Conservation (phyloP, 2,888 invertebrate species). For the Leptinotarsa rubiginosa region DNA sequence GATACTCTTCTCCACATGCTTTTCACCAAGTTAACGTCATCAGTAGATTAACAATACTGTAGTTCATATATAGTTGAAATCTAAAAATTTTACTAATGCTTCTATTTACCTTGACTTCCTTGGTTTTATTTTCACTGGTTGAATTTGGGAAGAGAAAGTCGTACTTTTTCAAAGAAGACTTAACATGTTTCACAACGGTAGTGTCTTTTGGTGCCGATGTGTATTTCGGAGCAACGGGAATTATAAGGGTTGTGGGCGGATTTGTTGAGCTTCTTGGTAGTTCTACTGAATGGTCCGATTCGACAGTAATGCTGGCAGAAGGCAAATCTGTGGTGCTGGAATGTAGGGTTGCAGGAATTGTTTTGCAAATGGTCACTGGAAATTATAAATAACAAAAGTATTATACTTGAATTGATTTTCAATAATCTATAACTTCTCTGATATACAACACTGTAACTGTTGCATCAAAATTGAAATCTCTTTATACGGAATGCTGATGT, state of each 20-base stretch:
- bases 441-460: no score
- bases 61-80: neutral
- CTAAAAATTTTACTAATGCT: neutral
- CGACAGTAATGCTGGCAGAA: constrained; percentile 37
- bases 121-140: constrained; percentile 38
- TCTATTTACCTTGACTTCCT: neutral
- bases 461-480: no score
- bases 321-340: constrained; percentile 50
- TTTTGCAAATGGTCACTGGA: constrained; percentile 50
- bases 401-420: neutral
- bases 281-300: constrained; percentile 45
- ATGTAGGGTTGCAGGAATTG: constrained; percentile 43
- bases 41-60: no score
- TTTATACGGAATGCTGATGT: no score
- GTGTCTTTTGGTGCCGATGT: constrained; percentile 39
- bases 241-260: constrained; percentile 53
- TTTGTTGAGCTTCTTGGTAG: constrained; percentile 45
- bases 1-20: no score
- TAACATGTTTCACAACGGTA: constrained; percentile 43
- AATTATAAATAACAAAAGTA: constrained; percentile 35
- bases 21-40: no score
- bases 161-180: constrained; percentile 33
- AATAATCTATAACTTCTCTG: neutral
- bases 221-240: constrained; percentile 39
- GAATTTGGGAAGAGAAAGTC: constrained; percentile 27